phyloP scores from a whole-genome alignment of 2,888 invertebrate genomes.

The Myopa testacea region DNA sequence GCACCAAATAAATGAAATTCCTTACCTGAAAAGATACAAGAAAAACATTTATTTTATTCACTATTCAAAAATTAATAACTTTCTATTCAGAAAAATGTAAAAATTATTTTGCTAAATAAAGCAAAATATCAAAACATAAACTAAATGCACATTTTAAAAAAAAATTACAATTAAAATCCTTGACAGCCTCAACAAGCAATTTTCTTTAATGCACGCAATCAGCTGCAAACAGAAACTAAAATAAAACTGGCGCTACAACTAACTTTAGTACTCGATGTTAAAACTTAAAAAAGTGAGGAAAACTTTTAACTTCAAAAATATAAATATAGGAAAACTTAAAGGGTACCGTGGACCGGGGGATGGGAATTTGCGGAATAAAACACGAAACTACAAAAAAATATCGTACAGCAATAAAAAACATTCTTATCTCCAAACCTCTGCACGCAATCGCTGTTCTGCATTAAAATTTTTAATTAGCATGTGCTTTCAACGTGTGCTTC shows the following conservation, averaged over 20 bases:
- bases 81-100: no score
- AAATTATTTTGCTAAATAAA: no score
- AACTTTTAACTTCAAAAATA: no score
- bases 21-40: no score
- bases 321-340: no score
- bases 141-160: background rate
- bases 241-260: background rate
- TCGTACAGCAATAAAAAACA: background rate
- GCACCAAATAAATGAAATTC: no score
- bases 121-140: no score
- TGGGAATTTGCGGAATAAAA: background rate
- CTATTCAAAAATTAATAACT: no score
- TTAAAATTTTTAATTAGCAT: constrained; percentile 39
- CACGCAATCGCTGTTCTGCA: constrained; percentile 39
- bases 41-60: no score
- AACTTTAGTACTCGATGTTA: background rate
- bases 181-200: no score
- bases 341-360: no score
- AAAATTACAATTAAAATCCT: no score
- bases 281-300: background rate
- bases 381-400: background rate
- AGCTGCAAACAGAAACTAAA: background rate
- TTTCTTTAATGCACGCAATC: background rate
- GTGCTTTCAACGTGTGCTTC: constrained; percentile 35
- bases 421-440: constrained; percentile 40